These are phyloP conservation scores for Seladonia tumulorum DNA, from an alignment of 2,888 invertebrate genomes.

Conservation along the genomic window DNA sequence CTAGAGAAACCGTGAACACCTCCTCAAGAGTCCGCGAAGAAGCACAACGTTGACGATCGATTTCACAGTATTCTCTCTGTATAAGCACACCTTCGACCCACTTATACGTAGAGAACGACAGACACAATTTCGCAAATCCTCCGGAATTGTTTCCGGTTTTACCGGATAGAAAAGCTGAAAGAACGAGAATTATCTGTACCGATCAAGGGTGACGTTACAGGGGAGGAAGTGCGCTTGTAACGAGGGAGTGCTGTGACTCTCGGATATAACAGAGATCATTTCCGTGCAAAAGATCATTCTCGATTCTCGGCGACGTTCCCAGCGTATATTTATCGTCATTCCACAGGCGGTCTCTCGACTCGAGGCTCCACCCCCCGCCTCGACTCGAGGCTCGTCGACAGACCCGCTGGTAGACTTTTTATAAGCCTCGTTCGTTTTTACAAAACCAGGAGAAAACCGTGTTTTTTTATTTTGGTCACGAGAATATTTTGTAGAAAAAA, in stretches of 20 bases:
- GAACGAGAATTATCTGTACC: not conserved
- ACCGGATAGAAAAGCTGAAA: not conserved
- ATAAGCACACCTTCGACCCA: not conserved
- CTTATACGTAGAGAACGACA: not conserved
- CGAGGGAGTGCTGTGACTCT: not conserved
- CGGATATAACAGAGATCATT: not conserved
- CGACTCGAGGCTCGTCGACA: constrained; percentile 24
- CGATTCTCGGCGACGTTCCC: constrained; percentile 36
- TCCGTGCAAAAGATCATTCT: not conserved
- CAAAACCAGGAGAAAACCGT: constrained; percentile 24
- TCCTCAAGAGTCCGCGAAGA: not conserved
- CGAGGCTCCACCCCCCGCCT: not conserved
- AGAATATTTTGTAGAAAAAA: constrained; percentile 59
- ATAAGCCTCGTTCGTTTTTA: constrained; percentile 57
- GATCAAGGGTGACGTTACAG: not conserved
- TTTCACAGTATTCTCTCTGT: not conserved
- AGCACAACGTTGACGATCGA: not conserved
- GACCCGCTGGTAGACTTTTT: constrained; percentile 45
- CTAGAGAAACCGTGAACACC: not conserved
- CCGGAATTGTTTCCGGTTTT: not conserved
- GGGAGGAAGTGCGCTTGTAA: not conserved
- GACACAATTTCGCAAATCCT: not conserved
- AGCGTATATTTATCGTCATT: constrained; percentile 50
- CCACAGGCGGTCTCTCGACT: constrained; percentile 49
- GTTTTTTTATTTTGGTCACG: constrained; percentile 30